A percentile compares a stretch with the other conserved stretches of the same genome.
phyloP scores from a whole-genome alignment of 2,888 invertebrate genomes.

The Andrena praecox region DNA sequence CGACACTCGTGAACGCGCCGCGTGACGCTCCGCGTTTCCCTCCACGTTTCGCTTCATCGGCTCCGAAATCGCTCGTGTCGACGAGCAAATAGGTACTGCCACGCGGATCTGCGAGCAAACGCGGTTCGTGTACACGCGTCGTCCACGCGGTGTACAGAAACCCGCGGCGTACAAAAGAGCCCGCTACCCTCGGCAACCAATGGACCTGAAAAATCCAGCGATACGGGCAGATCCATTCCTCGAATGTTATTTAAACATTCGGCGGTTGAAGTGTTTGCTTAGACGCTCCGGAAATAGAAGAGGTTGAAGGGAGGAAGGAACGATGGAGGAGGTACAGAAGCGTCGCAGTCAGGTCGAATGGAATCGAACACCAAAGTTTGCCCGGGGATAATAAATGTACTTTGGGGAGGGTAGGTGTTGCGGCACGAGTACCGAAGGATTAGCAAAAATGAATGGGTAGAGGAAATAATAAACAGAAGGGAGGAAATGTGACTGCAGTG shows the following conservation, averaged over 20 bases:
- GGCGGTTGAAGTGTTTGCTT: not conserved
- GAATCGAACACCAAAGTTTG: not conserved
- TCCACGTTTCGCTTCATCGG: not conserved
- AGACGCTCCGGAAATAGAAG: not conserved
- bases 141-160: too few relatives aligned
- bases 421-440: not conserved
- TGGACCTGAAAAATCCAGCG: not conserved
- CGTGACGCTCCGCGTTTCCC: not conserved
- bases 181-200: not conserved
- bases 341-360: not conserved
- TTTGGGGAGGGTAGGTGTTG: not conserved
- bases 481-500: too few relatives aligned
- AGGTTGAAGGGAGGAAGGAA: not conserved
- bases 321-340: not conserved
- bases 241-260: slow-evolving; percentile 2
- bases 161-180: too few relatives aligned
- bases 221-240: not conserved
- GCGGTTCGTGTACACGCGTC: too few relatives aligned
- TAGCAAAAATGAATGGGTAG: not conserved
- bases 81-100: too few relatives aligned
- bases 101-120: too few relatives aligned
- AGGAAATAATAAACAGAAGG: not conserved
- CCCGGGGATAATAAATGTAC: not conserved
- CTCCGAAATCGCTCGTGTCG: too few relatives aligned
- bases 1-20: not conserved